These are phyloP conservation scores for Pseudorasbora parva DNA, from an alignment of 2,113 vertebrate genomes.

Conservation along the genomic window DNA sequence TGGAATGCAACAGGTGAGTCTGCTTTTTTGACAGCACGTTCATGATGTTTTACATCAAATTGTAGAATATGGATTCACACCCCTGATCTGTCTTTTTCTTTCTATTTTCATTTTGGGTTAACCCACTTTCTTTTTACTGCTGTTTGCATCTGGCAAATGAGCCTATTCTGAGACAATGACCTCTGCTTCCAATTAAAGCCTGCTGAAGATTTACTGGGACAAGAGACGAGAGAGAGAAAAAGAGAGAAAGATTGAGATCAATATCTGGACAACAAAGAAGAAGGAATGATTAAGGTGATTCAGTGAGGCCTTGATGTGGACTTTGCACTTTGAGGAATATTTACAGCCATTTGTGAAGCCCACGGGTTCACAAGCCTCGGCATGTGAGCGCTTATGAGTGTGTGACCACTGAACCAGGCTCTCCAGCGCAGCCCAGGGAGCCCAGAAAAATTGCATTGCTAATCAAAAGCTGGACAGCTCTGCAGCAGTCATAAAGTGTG, in stretches of 20 bases:
- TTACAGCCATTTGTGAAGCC: conserved; percentile 23
- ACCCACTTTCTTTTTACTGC: conserved; percentile 40
- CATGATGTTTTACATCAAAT: not conserved
- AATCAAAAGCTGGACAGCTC: conserved; percentile 34
- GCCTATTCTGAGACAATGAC: conserved; percentile 39
- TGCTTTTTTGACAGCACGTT: not conserved
- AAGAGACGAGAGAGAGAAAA: conserved; percentile 24
- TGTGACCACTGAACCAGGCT: conserved; percentile 17
- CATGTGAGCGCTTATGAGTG: not conserved
- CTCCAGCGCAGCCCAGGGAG: conserved; percentile 11
- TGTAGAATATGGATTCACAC: not conserved
- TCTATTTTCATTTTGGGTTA: not conserved
- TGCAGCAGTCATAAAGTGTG: conserved; percentile 19
- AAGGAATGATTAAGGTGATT: conserved; percentile 32
- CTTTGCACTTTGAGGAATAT: conserved; percentile 32
- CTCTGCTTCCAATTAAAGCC: conserved; percentile 34
- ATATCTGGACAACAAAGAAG: conserved; percentile 28
- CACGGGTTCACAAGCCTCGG: not conserved
- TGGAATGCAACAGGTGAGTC: not conserved
- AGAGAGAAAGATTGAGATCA: conserved; percentile 22
- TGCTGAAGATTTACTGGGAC: conserved; percentile 12
- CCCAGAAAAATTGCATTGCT: conserved; percentile 12
- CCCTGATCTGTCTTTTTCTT: not conserved
- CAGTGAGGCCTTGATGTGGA: conserved; percentile 8
- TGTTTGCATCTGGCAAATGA: conserved; percentile 21